phyloP scores from a whole-genome alignment of 2,797 vertebrate genomes.

The Petrocephalus sullivani region DNA sequence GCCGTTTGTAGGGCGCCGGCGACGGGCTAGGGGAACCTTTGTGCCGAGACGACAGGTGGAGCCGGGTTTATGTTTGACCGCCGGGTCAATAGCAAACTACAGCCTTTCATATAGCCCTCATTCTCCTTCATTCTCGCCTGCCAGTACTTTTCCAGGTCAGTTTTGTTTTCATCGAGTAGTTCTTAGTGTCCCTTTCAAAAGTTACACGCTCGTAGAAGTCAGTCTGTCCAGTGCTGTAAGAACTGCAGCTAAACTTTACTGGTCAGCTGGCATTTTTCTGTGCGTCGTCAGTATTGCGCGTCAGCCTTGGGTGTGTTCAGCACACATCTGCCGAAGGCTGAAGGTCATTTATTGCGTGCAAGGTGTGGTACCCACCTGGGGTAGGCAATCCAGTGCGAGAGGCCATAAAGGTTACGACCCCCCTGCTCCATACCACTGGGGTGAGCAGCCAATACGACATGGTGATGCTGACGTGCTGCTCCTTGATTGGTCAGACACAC shows the following conservation, averaged over 20 bases:
- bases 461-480: not conserved
- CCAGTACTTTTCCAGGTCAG: slow-evolving; percentile 16
- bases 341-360: not conserved
- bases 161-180: not conserved
- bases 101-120: not conserved
- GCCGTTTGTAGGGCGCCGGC: not conserved
- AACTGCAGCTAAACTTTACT: not conserved
- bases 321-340: not conserved
- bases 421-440: not conserved
- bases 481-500: not conserved
- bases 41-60: not conserved
- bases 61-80: slow-evolving; percentile 16
- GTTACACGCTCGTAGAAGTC: not conserved
- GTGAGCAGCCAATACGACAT: not conserved
- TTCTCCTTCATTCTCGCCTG: too few relatives aligned
- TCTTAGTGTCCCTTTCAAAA: not conserved
- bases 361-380: not conserved
- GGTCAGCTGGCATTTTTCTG: not conserved
- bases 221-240: not conserved
- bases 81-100: slow-evolving; percentile 15
- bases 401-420: not conserved
- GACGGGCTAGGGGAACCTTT: slow-evolving; percentile 7
- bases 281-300: not conserved
- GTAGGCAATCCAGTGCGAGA: not conserved
- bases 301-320: not conserved